Base-by-base conservation (phyloP, 2,113 vertebrate species). In the Micromys minutus region DNA sequence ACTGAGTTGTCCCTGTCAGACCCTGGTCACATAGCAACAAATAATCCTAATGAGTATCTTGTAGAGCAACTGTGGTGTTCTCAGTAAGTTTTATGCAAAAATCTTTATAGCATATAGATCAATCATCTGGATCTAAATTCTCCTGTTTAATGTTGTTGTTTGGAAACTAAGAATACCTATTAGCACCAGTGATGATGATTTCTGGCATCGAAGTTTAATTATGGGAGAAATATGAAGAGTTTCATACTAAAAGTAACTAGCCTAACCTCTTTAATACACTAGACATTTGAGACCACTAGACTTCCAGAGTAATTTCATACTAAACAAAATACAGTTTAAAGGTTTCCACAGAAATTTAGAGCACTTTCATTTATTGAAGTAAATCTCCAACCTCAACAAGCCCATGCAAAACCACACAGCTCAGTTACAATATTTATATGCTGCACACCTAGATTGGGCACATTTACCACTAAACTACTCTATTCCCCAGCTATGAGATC, bases 81-180 rank as follows among this genome's bases (percentile, higher is more conserved):
- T 21, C 74, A 89, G 72, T 81, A 34, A 1, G 11, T n/a, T 81
- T n/a, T 94, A 72, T 75, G n/a, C 31, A 15, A 87, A 71, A 13
- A 34, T 94, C 84, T 80, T 3, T 86, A 69, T n/a, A 80, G 42
- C 21, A 87, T 42, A 92, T 17, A 85, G 31, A 67, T 67, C 29
- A 15, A 36, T 61, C 75, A 3, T 0, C 63, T 94, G n/a, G 26
- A 31, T 92, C 24, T 88, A 89, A 93, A 72, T 91, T 83, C 63
- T n/a, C 47, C 61, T 81, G 47, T 72, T 93, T 89, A 91, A 91
- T 71, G 83, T 31, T 85, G 31, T 75, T 71, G 13, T 86, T 94
- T 69, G 24, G 45, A 19, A 24, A 94, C n/a, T 94, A 91, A 39
- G 71, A 8, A 39, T 22, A 72, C 19, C 19, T 72, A 24, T 22